Percentiles rank a stretch among this genome's conserved stretches.
phyloP scores from a whole-genome alignment of 2,888 invertebrate species.

The Oscheius sp. region DNA sequence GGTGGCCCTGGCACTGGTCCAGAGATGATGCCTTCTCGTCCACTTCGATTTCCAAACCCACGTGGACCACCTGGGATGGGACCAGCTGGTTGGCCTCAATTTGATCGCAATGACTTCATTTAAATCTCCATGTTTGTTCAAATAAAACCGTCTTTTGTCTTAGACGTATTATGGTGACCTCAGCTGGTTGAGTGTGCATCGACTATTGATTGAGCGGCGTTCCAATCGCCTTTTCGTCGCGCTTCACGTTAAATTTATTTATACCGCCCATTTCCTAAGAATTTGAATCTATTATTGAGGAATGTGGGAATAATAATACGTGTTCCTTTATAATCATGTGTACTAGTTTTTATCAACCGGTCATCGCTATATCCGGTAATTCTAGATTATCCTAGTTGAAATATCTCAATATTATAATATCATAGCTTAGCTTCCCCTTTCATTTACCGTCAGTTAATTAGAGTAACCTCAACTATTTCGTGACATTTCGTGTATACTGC shows the following conservation, averaged over 20 bases:
- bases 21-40: neutral
- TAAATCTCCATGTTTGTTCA: neutral
- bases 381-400: too few species aligned
- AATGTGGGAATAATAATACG: too few species aligned
- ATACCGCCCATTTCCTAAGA: neutral
- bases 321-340: neutral
- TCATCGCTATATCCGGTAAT: too few species aligned
- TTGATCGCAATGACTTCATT: conserved; percentile 11
- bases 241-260: neutral
- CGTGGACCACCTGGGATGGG: conserved; percentile 25
- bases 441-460: too few species aligned
- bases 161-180: neutral
- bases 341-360: too few species aligned
- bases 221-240: conserved; percentile 17
- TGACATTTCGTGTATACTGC: neutral
- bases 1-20: conserved; percentile 15
- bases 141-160: neutral
- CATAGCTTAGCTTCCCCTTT: too few species aligned
- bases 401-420: too few species aligned
- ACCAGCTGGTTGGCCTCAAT: conserved; percentile 11
- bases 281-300: neutral
- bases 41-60: neutral
- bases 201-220: conserved; percentile 22
- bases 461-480: neutral
- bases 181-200: conserved; percentile 22